Evolutionary conservation across 2,797 vertebrate species (phyloP).

Genomic region (Orientallactaga sibirica): DNA sequence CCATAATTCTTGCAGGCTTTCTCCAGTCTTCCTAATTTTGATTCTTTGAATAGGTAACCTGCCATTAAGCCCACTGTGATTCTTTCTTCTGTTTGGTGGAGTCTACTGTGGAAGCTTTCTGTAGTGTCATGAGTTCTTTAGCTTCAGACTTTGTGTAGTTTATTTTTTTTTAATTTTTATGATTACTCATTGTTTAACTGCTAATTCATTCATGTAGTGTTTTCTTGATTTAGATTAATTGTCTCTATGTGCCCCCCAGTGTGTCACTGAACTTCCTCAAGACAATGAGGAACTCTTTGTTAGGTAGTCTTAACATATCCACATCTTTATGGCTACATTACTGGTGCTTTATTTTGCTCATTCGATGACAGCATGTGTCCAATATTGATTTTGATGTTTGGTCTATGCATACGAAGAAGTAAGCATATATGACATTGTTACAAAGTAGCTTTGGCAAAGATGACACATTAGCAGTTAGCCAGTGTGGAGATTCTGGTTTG

Average conservation of each 20-base stretch:
- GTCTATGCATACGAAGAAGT: neutral
- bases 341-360: neutral
- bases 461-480: neutral
- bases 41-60: neutral
- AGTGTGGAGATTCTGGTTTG: neutral
- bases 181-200: neutral
- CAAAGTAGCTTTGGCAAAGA: neutral
- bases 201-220: neutral
- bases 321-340: neutral
- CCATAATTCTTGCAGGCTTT: neutral
- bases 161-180: neutral
- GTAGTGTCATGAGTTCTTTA: neutral
- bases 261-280: neutral
- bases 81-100: neutral
- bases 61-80: neutral
- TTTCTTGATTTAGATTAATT: neutral
- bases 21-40: neutral
- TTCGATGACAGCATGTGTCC: neutral
- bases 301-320: neutral
- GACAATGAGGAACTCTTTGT: neutral
- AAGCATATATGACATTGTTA: neutral
- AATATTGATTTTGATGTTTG: neutral
- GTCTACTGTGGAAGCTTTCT: neutral
- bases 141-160: neutral
- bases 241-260: neutral